These are phyloP conservation scores for Holothuria leucospilota DNA, from an alignment of 53 echinoderm and acorn worm species.

Conservation along the genomic window DNA sequence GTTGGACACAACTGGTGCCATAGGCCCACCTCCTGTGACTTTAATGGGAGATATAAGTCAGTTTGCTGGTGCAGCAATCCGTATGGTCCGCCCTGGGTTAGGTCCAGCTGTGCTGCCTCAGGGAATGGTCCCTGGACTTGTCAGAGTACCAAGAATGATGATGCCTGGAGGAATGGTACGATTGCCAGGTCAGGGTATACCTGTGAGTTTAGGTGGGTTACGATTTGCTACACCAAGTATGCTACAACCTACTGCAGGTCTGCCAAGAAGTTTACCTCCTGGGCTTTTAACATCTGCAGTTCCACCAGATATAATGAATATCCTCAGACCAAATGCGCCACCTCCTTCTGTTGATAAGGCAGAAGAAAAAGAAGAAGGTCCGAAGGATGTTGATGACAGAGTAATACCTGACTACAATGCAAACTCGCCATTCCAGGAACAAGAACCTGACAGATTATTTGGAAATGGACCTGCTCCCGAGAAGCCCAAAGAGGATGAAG, in stretches of 20 bases:
- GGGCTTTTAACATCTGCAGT: conserved; percentile 21
- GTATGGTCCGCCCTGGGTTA: conserved; percentile 59
- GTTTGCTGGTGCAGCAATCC: conserved; percentile 66
- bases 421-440: conserved; percentile 38
- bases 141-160: conserved; percentile 20
- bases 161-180: conserved; percentile 43
- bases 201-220: conserved; percentile 17
- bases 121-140: conserved; percentile 50
- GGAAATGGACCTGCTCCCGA: conserved; percentile 31
- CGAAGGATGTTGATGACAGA: conserved; percentile 37
- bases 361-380: neutral
- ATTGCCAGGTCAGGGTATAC: conserved; percentile 42
- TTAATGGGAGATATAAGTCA: conserved; percentile 61
- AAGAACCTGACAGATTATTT: conserved; percentile 3
- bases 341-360: conserved; percentile 23
- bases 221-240: conserved; percentile 51
- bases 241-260: conserved; percentile 7
- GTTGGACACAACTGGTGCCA: conserved; percentile 17
- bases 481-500: conserved; percentile 47
- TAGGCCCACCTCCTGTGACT: conserved; percentile 9
- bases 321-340: conserved; percentile 28
- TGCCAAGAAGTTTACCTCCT: conserved; percentile 14
- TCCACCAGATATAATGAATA: conserved; percentile 37
- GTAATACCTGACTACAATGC: conserved; percentile 42
- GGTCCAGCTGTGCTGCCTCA: conserved; percentile 57